Base-by-base conservation (phyloP, 2,797 vertebrate genomes). In the Vultur gryphus region DNA sequence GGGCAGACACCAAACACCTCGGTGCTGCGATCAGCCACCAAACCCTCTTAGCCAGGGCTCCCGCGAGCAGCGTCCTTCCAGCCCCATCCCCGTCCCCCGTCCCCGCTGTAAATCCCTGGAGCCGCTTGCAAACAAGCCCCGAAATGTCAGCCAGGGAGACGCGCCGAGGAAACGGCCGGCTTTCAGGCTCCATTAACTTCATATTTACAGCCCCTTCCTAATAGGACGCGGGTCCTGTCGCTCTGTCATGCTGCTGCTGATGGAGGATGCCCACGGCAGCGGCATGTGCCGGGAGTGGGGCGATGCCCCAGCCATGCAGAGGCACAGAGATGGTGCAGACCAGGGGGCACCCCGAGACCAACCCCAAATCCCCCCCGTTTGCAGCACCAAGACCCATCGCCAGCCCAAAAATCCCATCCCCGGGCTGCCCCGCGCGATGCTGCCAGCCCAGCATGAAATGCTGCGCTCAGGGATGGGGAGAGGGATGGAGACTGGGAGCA, bases 161-260 rank as follows among this genome's bases (percentile, higher is more conserved):
- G 28, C 26, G 10, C 44, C 5, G 58, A 59, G 90, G 71, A 48
- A 61, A 21, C 41, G 29, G 59, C 26, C 58, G 18, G 26, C 24
- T 81, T 79, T 59, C 72, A 93, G 89, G 89, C 82, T 61, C 90
- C 87, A 67, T 93, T 94, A 91, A 84, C 82, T 90, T 59, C 80
- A 9, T 41, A 77, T 90, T 94, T 84, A 58, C 62, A 82, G 55
- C 85, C 81, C 58, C 25, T 39, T 39, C 39, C 23, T 4, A 77
- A 33, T 2, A 26, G 88, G 67, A 35, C 48, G 13, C 6, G 13
- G 94, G 61, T 58, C 95, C 89, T 73, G 73, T 67, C 78, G 39
- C 77, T 58, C 92, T 20, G n/a, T 41, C 24, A 7, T 16, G 55
- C 93, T 44, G 83, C 58, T 3, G 37, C 80, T 46, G 95, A 72